Base-by-base conservation (phyloP, 1,140 invertebrate genomes). In the Calycopis cecrops region DNA sequence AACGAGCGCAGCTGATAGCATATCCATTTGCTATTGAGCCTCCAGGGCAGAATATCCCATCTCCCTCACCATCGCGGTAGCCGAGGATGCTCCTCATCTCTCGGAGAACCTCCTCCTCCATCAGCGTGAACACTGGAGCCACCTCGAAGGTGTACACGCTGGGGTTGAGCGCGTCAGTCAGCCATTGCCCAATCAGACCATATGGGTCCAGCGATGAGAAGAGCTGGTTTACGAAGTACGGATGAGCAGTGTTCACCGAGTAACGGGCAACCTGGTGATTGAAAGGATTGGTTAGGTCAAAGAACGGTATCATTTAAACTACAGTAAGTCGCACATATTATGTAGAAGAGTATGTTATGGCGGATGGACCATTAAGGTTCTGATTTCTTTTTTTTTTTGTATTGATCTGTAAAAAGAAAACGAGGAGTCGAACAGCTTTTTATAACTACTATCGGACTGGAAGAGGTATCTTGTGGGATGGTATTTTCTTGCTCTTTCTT, bases 21-120 rank as follows among this genome's bases (percentile, higher is more conserved):
- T 99, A 99, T 57, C 97, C 94, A 78, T 99, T 99, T 2, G 97
- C 94, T 63, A 99, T 94, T 0, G 97, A 97, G 0, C 98, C 98
- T 33, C 98, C 98, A 9, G 98, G 98, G 72, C 95, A 96, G 84
- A 99, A 98, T 47, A 99, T 96, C 0, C 96, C 97, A 84, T 96
- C 95, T 1, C 91, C 91, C 10, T 94, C 93, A 0, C 93, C 94
- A 9, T 91, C 85, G 4, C 90, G 83, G 90, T 94, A 99, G 0
- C 98, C 97, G 35, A 99, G 91, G 14, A 96, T 92, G 12, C 88
- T 87, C 37, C 96, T 90, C 97, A 99, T 98, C 69, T 95, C 93
- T 1, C 80, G 71, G 34, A 97, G 80, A 0, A 97, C 92, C 9
- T 91, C 90, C 61, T 95, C 94, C 67, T 97, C 96, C 94, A 97